These are phyloP conservation scores for Lysiphlebus fabarum DNA, from an alignment of 1,140 invertebrate species.

Conservation along the genomic window DNA sequence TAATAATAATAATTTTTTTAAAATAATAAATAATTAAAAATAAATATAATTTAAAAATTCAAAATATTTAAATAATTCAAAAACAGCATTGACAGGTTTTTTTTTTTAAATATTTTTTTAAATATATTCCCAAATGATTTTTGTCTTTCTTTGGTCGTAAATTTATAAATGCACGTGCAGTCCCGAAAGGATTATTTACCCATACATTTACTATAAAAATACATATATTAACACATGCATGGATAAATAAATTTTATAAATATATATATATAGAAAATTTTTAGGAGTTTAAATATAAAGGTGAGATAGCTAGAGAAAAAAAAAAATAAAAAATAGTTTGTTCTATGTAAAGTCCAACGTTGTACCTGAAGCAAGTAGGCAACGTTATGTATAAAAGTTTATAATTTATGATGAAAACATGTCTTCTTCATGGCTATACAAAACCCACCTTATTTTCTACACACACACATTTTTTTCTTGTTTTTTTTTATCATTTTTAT, in stretches of 20 bases:
- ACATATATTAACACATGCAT: too few relatives aligned
- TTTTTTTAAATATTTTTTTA: neutral
- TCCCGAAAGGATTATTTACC: constrained; percentile 32
- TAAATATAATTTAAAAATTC: too few relatives aligned
- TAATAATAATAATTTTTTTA: too few relatives aligned
- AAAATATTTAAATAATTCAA: neutral
- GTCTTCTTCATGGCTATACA: constrained; percentile 23
- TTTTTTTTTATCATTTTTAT: neutral
- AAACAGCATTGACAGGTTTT: constrained; percentile 7
- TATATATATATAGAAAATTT: too few relatives aligned
- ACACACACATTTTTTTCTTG: neutral
- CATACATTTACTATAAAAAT: too few relatives aligned
- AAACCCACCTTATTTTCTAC: too few relatives aligned
- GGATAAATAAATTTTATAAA: too few relatives aligned
- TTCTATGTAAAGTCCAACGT: constrained; percentile 31
- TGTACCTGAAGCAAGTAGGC: constrained; percentile 21
- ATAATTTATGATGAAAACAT: constrained; percentile 47
- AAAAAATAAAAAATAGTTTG: neutral
- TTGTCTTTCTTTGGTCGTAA: constrained; percentile 3
- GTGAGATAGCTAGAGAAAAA: too few relatives aligned
- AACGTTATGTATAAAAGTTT: constrained; percentile 35
- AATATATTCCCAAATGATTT: constrained; percentile 4
- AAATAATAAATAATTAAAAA: too few relatives aligned
- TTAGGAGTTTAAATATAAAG: too few relatives aligned
- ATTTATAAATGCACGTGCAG: constrained; percentile 38